Conservation (phyloP, 1,140 invertebrate species). For the Aplysia californica region DNA sequence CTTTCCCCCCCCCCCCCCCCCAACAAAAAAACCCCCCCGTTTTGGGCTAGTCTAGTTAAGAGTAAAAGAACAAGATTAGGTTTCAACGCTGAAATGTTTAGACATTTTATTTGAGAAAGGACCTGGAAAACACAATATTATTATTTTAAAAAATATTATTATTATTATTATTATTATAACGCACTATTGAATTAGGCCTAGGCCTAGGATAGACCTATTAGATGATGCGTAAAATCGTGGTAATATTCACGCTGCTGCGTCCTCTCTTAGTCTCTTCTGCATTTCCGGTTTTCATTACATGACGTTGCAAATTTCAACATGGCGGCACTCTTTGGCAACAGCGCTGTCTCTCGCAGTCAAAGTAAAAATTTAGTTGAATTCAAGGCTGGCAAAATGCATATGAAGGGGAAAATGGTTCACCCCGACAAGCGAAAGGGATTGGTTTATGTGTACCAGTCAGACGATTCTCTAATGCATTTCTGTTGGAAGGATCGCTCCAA, state of each 20-base stretch:
- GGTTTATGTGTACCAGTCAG: conserved; percentile 92
- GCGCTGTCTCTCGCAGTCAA: conserved; percentile 77
- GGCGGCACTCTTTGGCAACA: conserved; percentile 72
- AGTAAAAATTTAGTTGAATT: conserved; percentile 96
- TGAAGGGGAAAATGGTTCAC: conserved; percentile 94
- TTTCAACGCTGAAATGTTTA: not conserved
- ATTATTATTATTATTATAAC: not conserved
- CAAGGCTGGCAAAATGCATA: conserved; percentile 95
- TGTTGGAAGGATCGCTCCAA: conserved; percentile 96
- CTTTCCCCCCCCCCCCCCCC: too few relatives aligned
- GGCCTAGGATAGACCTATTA: too few relatives aligned
- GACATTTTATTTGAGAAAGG: not conserved
- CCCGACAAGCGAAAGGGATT: conserved; percentile 96
- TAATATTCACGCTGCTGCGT: not conserved
- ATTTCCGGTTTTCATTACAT: not conserved
- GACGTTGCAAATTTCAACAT: conserved; percentile 41
- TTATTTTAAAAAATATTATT: not conserved
- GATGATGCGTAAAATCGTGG: too few relatives aligned
- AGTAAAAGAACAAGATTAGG: too few relatives aligned
- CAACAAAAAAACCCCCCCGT: too few relatives aligned
- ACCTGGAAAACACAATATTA: not conserved
- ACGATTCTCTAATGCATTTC: conserved; percentile 97
- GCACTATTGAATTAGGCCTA: not conserved
- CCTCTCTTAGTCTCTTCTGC: not conserved
- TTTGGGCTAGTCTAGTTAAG: too few relatives aligned